Evolutionary conservation across 2,888 invertebrate genomes (phyloP).

Genomic region (Tromatobia lineatoria): DNA sequence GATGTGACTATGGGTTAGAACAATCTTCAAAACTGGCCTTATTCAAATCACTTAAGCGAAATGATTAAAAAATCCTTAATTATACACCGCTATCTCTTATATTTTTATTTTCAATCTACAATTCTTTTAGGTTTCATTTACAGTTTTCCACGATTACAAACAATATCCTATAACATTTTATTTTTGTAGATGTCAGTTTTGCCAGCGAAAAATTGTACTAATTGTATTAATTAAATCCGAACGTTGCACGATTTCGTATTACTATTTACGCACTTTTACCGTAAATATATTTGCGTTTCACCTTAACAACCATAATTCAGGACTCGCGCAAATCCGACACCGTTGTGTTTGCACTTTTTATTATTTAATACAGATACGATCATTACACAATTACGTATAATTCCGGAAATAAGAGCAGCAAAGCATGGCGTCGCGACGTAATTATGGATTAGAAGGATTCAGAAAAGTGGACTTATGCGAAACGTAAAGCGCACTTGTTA

Average conservation of each 20-base stretch:
- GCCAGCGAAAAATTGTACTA: too few relatives aligned
- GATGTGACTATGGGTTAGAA: constrained; percentile 11
- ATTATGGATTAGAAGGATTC: constrained; percentile 9
- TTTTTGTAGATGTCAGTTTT: too few relatives aligned
- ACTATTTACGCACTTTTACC: too few relatives aligned
- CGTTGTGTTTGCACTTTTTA: neutral
- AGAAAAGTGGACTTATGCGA: neutral
- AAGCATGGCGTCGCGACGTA: neutral
- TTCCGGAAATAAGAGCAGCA: constrained; percentile 16
- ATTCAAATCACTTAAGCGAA: neutral
- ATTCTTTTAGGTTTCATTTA: too few relatives aligned
- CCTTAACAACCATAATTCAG: neutral
- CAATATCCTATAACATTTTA: too few relatives aligned
- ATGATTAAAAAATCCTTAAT: too few relatives aligned
- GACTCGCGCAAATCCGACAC: neutral
- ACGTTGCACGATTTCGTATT: too few relatives aligned
- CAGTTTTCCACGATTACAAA: too few relatives aligned
- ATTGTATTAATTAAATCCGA: too few relatives aligned
- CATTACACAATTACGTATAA: constrained; percentile 4
- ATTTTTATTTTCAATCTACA: too few relatives aligned
- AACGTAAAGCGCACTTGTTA: constrained; percentile 15
- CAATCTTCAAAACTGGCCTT: neutral
- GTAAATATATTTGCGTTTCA: neutral
- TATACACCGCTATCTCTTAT: too few relatives aligned
- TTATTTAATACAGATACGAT: constrained; percentile 18